phyloP scores from a whole-genome alignment of 1,140 invertebrate species.

The Drosophila aff. region DNA sequence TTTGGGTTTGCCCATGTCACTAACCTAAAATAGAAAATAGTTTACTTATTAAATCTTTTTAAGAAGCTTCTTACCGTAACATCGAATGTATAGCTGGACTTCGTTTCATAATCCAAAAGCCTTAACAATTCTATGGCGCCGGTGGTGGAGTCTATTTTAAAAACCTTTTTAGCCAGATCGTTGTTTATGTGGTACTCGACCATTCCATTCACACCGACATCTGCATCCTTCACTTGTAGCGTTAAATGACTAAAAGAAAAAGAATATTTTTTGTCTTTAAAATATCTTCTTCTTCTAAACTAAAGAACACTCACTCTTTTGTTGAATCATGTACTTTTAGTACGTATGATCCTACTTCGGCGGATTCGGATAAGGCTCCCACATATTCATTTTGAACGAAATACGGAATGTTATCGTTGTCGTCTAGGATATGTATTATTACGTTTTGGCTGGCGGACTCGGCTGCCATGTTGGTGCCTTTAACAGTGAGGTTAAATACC shows the following conservation, averaged over 20 bases:
- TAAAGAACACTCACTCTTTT: constrained; percentile 47
- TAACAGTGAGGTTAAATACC: constrained; percentile 93
- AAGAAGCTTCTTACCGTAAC: constrained; percentile 88
- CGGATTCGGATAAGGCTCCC: constrained; percentile 90
- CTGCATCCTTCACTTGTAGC: constrained; percentile 91
- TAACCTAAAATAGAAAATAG: constrained; percentile 86
- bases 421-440: constrained; percentile 91
- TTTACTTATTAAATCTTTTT: background rate
- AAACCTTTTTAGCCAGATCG: constrained; percentile 89
- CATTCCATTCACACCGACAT: constrained; percentile 93
- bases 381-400: constrained; percentile 90
- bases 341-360: constrained; percentile 90
- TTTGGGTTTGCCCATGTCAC: constrained; percentile 93
- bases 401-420: constrained; percentile 94
- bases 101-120: constrained; percentile 93
- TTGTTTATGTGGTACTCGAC: constrained; percentile 95
- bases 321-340: constrained; percentile 85
- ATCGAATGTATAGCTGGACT: constrained; percentile 90
- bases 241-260: constrained; percentile 89
- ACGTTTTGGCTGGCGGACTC: constrained; percentile 89
- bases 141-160: constrained; percentile 94
- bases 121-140: constrained; percentile 93
- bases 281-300: background rate
- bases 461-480: constrained; percentile 94
- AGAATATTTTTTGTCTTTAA: background rate